Conservation (phyloP, 92 coral and sea anemone genomes). For the Micromussa lordhowensis region DNA sequence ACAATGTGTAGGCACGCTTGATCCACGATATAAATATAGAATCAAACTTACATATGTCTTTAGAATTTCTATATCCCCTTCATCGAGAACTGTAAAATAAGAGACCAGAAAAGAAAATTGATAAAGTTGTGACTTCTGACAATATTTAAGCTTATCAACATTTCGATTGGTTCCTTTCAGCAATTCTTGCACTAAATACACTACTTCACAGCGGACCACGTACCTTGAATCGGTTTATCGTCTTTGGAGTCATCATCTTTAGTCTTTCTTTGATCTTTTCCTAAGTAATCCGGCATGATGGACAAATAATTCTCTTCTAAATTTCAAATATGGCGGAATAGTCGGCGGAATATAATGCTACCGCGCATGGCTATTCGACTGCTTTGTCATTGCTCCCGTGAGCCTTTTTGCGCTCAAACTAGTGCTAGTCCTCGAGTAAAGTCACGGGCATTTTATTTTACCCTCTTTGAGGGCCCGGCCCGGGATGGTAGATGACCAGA, state of each 20-base stretch:
- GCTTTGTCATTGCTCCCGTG: conserved; percentile 55
- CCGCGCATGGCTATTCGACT: conserved; percentile 60
- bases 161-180: background rate
- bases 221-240: conserved; percentile 99
- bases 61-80: conserved; percentile 95
- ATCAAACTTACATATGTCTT: conserved; percentile 94
- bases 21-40: background rate
- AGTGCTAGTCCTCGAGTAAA: background rate
- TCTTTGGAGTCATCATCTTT: conserved; percentile 88
- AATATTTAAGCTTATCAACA: background rate
- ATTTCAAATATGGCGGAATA: conserved; percentile 47
- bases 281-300: conserved; percentile 98
- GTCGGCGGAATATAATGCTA: conserved; percentile 31
- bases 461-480: no score
- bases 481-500: background rate
- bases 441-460: background rate
- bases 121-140: background rate
- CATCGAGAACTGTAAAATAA: conserved; percentile 79
- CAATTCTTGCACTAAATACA: background rate
- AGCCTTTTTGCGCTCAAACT: background rate
- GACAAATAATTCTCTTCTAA: background rate
- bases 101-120: background rate
- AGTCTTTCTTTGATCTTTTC: conserved; percentile 96
- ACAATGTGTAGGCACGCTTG: background rate
- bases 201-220: background rate